Evolutionary conservation across 1,140 invertebrate species (phyloP).

Genomic region (Drosophila orosa): DNA sequence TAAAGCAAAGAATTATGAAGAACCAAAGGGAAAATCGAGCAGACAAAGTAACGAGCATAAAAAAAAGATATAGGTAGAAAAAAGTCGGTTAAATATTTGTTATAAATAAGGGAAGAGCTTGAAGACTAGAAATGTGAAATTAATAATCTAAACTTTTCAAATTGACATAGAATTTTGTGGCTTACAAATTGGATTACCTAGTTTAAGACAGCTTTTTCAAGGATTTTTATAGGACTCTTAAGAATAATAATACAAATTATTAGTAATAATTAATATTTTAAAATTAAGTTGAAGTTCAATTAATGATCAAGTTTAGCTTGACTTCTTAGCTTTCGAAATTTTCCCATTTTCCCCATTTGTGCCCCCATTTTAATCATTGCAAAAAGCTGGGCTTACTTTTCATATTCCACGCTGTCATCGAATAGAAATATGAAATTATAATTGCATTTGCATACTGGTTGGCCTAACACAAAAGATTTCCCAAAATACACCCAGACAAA

Average conservation of each 20-base stretch:
- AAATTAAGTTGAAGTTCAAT: background rate
- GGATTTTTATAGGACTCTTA: background rate
- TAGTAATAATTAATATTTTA: background rate
- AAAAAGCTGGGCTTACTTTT: background rate
- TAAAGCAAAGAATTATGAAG: background rate
- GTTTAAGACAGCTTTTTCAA: background rate
- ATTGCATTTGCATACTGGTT: conserved; percentile 55
- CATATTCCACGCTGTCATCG: conserved; percentile 6
- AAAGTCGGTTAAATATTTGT: background rate
- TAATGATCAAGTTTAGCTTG: too few relatives aligned
- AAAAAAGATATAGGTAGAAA: background rate
- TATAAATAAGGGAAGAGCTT: background rate
- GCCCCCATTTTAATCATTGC: background rate
- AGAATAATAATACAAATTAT: background rate
- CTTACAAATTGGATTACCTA: background rate
- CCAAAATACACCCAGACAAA: conserved; percentile 14
- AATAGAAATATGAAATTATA: conserved; percentile 71
- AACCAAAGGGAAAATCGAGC: background rate
- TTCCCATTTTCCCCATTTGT: background rate
- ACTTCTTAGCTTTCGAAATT: background rate
- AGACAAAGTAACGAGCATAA: background rate
- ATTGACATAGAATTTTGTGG: background rate
- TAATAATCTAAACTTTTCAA: background rate
- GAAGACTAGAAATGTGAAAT: background rate
- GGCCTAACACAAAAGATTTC: conserved; percentile 9